Conservation (phyloP, 2,113 vertebrate species). For the Tragelaphus scriptus region DNA sequence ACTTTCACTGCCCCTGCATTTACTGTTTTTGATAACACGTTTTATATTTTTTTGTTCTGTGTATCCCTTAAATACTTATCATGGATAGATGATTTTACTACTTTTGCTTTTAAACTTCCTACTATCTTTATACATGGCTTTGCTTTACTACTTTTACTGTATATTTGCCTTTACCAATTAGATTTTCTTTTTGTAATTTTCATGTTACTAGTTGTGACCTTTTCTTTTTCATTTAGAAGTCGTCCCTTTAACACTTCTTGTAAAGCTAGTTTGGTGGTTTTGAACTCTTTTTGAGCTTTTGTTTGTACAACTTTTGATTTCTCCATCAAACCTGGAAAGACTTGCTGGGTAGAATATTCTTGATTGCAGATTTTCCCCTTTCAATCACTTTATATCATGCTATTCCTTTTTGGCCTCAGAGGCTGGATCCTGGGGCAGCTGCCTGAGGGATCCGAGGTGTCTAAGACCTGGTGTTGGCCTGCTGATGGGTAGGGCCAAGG, state of each 20-base stretch:
- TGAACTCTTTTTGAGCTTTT: neutral
- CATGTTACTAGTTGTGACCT: neutral
- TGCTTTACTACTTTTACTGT: neutral
- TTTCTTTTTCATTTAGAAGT: neutral
- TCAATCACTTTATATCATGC: neutral
- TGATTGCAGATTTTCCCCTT: neutral
- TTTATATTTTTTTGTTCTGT: neutral
- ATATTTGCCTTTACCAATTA: neutral
- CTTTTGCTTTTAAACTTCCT: neutral
- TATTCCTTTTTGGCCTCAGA: neutral
- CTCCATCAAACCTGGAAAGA: neutral
- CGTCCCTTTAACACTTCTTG: neutral
- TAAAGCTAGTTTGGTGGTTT: neutral
- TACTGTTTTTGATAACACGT: neutral
- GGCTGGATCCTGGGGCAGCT: neutral
- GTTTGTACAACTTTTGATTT: neutral
- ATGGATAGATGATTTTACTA: neutral
- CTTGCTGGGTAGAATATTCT: neutral
- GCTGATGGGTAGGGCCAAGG: neutral
- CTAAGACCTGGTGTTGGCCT: neutral
- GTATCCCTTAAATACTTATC: neutral
- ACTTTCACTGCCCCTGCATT: neutral
- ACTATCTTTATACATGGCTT: neutral
- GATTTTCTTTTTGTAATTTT: neutral
- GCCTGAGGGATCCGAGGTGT: neutral